Base-by-base conservation (phyloP, 2,113 vertebrate genomes). In the Lucifuga dentata region DNA sequence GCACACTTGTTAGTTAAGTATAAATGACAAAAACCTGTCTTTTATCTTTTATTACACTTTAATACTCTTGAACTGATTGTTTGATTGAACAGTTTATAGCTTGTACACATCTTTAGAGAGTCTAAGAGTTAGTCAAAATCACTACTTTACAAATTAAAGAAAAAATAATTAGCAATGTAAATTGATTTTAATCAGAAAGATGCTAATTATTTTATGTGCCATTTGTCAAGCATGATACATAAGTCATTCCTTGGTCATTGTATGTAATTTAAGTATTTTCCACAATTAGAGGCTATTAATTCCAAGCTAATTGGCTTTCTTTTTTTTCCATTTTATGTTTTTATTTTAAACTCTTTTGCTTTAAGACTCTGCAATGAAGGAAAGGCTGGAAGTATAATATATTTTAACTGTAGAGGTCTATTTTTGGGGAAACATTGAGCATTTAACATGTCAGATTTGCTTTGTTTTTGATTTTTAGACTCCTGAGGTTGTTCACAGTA, bases 401-500 rank as follows among this genome's bases (percentile, higher is more conserved):
- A 17, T 33, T 66, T 20, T 15, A 66, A n/a, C 26, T 16, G 19
- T 5, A 59, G 12, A 24, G n/a, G 10, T 8, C 20, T 44, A 43
- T 57, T 13, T 65, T 36, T 39, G n/a, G 11, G 32, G 23, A 26
- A 12, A 43, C 21, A 23, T 55, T 5, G 23, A 3, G 50, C 32
- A 51, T 50, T 21, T 33, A 16, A 45, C 15, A 63, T 13, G 43
- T 50, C 3, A 1, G 3, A 4, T 43, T 21, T 23, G 2, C 41
- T 56, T 41, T 15, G 1, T 15, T 41, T 65, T 40, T 74, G 20
- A n/a, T 66, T 62, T 69, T 44, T 26, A 91, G 88, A 17, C 60
- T n/a, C 53, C 69, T 26, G 58, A 73, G 19, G 12, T 46, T 35
- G 32, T 49, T 2, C 58, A 58, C 16, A 52, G 48, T 13, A 40